Evolutionary conservation across 2,888 invertebrate species (phyloP).

Genomic region (Tigriopus californicus): DNA sequence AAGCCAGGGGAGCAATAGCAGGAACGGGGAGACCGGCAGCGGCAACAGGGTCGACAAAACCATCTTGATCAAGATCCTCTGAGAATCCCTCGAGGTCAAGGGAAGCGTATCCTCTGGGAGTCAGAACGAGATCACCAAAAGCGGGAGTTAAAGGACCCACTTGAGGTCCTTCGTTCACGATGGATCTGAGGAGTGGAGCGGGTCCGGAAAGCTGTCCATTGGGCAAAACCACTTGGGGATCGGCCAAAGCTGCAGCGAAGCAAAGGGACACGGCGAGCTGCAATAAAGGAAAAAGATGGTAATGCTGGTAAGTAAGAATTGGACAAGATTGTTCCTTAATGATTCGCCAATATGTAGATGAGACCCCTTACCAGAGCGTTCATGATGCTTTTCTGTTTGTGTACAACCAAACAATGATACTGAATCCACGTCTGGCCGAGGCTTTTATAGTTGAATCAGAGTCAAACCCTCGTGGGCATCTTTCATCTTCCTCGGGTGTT

Average conservation of each 20-base stretch:
- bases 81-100: slow-evolving; percentile 9
- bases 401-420: slow-evolving; percentile 7
- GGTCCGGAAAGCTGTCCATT: no score
- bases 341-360: background rate
- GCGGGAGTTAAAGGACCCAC: slow-evolving; percentile 1
- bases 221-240: background rate
- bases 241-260: background rate
- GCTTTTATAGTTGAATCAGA: no score
- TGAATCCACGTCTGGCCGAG: no score
- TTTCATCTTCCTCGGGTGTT: no score
- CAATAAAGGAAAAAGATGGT: background rate
- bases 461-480: no score
- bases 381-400: slow-evolving; percentile 1
- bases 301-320: background rate
- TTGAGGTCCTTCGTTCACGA: slow-evolving; percentile 1
- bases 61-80: slow-evolving; percentile 12
- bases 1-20: background rate
- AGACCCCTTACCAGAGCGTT: background rate
- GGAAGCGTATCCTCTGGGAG: slow-evolving; percentile 3
- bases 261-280: no score
- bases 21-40: background rate
- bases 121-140: slow-evolving; percentile 7
- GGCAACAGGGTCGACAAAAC: slow-evolving; percentile 14
- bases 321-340: background rate
- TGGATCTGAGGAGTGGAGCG: background rate